Evolutionary conservation across 2,113 vertebrate genomes (phyloP).

Genomic region (Anas platyrhynchos): DNA sequence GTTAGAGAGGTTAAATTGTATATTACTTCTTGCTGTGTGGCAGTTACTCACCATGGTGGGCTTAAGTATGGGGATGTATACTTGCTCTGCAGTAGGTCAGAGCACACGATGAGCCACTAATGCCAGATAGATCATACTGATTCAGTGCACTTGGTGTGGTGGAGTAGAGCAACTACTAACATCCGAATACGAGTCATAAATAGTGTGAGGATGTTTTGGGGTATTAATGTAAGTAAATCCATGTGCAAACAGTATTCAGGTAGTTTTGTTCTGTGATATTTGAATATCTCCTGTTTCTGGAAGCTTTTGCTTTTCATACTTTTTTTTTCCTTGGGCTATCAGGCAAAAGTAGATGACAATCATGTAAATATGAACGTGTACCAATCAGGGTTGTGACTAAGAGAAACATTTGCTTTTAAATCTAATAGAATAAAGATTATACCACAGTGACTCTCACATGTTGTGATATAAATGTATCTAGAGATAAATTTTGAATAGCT

Average conservation of each 20-base stretch:
- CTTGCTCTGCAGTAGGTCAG: not conserved
- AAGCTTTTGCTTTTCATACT: not conserved
- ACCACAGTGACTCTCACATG: accelerated
- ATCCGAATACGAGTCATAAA: not conserved
- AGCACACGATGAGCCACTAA: not conserved
- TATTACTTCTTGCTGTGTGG: not conserved
- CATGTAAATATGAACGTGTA: not conserved
- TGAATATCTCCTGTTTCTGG: not conserved
- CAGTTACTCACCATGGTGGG: not conserved
- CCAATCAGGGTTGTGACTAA: not conserved
- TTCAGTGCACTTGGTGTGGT: not conserved
- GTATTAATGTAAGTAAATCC: not conserved
- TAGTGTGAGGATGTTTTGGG: not conserved
- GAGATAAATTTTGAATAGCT: conserved; percentile 32
- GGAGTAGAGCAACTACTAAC: not conserved
- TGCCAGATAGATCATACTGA: not conserved
- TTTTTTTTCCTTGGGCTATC: not conserved
- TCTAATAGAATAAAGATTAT: not conserved
- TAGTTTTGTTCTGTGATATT: not conserved
- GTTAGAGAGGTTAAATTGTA: not conserved
- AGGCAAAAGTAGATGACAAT: not conserved
- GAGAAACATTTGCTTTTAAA: not conserved
- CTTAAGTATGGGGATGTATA: not conserved
- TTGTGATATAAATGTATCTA: not conserved
- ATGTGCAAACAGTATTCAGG: not conserved